Evolutionary conservation across 2,113 vertebrate species (phyloP).

Genomic region (Sander lucioperca): DNA sequence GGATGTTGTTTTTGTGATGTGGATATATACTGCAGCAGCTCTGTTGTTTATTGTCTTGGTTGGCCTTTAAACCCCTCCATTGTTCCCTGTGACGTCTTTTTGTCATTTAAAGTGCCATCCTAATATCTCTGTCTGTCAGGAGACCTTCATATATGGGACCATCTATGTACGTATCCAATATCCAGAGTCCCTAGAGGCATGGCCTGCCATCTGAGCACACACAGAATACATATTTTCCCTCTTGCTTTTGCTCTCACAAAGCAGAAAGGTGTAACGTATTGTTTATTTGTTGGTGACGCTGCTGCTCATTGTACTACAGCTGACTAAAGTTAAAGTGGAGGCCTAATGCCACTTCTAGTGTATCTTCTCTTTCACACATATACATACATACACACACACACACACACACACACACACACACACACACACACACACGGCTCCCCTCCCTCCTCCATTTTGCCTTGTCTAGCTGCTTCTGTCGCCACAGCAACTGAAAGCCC

Average conservation of each 20-base stretch:
- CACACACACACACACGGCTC: slow-evolving; percentile 16
- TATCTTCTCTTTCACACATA: slow-evolving; percentile 15
- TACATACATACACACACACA: slow-evolving; percentile 22
- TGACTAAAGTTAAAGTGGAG: slow-evolving; percentile 60
- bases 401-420: slow-evolving; percentile 25
- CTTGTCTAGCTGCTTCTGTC: slow-evolving; percentile 69
- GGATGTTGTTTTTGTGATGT: neutral
- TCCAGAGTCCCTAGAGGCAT: slow-evolving; percentile 23
- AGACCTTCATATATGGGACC: slow-evolving; percentile 1
- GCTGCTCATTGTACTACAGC: slow-evolving; percentile 50
- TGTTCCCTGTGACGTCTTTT: slow-evolving; percentile 35
- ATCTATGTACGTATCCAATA: slow-evolving; percentile 14
- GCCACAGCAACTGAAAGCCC: slow-evolving; percentile 79
- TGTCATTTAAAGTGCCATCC: slow-evolving; percentile 56
- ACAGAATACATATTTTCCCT: slow-evolving; percentile 3
- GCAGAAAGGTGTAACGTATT: neutral
- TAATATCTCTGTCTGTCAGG: slow-evolving; percentile 50
- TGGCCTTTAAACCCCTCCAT: slow-evolving; percentile 39
- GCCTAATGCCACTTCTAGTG: slow-evolving; percentile 53
- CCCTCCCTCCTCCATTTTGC: slow-evolving; percentile 55
- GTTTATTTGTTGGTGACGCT: slow-evolving; percentile 33
- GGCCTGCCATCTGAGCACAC: slow-evolving; percentile 2
- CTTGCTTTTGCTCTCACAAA: slow-evolving; percentile 18
- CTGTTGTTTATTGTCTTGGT: slow-evolving; percentile 9
- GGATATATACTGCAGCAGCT: neutral